Conservation (phyloP, 2,113 vertebrate species). For the Sakesphorus luctuosus region DNA sequence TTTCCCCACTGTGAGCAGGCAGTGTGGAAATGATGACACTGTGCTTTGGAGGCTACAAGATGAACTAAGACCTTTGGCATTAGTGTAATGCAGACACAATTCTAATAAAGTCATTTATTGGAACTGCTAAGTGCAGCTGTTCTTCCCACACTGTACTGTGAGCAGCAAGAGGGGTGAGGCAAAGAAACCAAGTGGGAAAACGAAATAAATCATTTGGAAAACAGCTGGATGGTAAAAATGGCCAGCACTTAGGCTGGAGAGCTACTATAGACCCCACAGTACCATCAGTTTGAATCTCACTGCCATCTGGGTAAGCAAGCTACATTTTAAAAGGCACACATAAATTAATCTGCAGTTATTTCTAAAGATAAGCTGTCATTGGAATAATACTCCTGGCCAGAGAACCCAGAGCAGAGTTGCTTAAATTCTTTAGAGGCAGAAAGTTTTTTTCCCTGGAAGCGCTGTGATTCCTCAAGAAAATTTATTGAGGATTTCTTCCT, state of each 20-base stretch:
- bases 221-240: slow-evolving; percentile 35
- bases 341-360: slow-evolving; percentile 2
- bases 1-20: neutral
- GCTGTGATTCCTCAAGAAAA: neutral
- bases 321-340: neutral
- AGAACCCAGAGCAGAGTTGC: neutral
- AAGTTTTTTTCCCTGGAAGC: neutral
- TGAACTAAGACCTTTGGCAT: slow-evolving; percentile 29
- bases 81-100: neutral
- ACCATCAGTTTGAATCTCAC: slow-evolving; percentile 11
- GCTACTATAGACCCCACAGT: neutral
- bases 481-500: neutral
- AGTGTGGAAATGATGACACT: slow-evolving; percentile 22
- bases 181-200: slow-evolving; percentile 19
- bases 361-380: neutral
- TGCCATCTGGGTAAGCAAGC: slow-evolving; percentile 20
- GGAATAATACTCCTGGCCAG: neutral
- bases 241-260: neutral
- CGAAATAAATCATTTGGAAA: slow-evolving; percentile 44
- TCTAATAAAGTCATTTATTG: slow-evolving; percentile 43
- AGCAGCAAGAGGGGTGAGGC: neutral
- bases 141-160: neutral
- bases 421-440: neutral
- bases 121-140: slow-evolving; percentile 24
- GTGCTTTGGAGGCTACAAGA: neutral